Conservation (phyloP, 92 coral and sea anemone species). For the Heteractis magnifica region DNA sequence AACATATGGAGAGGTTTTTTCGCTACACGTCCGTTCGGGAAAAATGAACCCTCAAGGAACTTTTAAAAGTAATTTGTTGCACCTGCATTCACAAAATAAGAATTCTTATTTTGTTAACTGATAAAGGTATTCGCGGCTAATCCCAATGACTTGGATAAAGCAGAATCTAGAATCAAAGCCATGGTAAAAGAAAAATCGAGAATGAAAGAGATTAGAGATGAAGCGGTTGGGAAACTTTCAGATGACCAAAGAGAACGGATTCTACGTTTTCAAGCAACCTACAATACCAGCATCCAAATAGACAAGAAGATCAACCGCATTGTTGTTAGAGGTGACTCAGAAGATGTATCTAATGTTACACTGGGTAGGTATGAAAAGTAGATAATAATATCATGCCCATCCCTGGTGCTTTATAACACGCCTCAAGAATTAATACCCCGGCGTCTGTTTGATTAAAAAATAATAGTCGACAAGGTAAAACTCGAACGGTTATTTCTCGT, state of each 20-base stretch:
- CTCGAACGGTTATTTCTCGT: too few relatives aligned
- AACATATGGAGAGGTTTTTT: too few relatives aligned
- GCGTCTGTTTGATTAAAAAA: too few relatives aligned
- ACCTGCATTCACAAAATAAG: too few relatives aligned
- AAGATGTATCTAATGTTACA: not conserved
- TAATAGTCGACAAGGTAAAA: too few relatives aligned
- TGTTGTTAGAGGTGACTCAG: not conserved
- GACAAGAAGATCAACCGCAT: slow-evolving; percentile 12
- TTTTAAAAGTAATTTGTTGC: not conserved
- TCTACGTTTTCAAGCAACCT: not conserved
- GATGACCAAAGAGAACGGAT: not conserved
- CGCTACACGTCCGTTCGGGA: too few relatives aligned
- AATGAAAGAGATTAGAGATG: slow-evolving; percentile 41
- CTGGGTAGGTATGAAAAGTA: not conserved
- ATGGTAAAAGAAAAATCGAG: slow-evolving; percentile 41
- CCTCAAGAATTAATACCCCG: too few relatives aligned
- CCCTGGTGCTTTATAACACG: too few relatives aligned
- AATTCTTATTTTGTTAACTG: not conserved
- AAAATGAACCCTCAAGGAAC: too few relatives aligned
- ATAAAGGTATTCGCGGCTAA: slow-evolving; percentile 23
- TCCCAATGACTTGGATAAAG: slow-evolving; percentile 30
- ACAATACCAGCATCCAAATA: not conserved
- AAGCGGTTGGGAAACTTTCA: slow-evolving; percentile 51
- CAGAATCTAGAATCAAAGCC: slow-evolving; percentile 26
- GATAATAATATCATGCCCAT: too few relatives aligned